Conservation (phyloP, 2,113 vertebrate genomes). For the Platichthys flesus region DNA sequence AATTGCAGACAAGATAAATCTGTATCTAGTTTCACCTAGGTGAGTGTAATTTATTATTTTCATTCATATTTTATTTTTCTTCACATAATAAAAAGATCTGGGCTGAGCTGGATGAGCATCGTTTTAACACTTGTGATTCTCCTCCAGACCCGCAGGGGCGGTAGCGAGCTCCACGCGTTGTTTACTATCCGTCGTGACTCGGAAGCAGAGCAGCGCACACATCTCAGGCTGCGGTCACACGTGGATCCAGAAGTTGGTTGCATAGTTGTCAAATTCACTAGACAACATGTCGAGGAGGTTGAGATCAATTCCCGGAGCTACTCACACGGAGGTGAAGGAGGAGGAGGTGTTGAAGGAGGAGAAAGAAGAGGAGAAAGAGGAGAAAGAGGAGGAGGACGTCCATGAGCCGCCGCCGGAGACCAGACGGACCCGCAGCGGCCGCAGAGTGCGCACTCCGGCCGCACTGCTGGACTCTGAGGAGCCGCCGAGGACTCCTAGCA, state of each 20-base stretch:
- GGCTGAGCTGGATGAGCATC: no score
- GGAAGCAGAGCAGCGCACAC: conserved; percentile 37
- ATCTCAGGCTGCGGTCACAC: conserved; percentile 26
- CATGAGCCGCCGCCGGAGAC: conserved; percentile 45
- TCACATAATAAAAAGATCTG: no score
- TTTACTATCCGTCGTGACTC: conserved; percentile 4
- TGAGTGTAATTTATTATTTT: no score
- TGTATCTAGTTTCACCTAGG: no score
- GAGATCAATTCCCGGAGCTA: background rate
- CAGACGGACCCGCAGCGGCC: conserved; percentile 81
- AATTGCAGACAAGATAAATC: no score
- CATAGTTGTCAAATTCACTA: background rate
- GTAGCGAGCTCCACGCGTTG: background rate
- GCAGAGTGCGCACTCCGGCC: conserved; percentile 65
- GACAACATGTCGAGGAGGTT: conserved; percentile 59
- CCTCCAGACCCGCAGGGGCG: conserved; percentile 45
- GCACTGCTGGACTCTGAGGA: conserved; percentile 28
- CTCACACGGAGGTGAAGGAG: background rate
- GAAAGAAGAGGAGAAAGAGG: conserved; percentile 37
- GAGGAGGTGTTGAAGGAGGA: conserved; percentile 15
- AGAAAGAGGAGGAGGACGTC: conserved; percentile 20
- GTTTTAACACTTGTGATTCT: background rate
- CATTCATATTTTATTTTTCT: no score
- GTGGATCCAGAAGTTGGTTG: conserved; percentile 50
- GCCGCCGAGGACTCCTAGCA: conserved; percentile 59